These are phyloP conservation scores for Zelostemma sp. DNA, from an alignment of 1,140 invertebrate genomes.

Conservation along the genomic window DNA sequence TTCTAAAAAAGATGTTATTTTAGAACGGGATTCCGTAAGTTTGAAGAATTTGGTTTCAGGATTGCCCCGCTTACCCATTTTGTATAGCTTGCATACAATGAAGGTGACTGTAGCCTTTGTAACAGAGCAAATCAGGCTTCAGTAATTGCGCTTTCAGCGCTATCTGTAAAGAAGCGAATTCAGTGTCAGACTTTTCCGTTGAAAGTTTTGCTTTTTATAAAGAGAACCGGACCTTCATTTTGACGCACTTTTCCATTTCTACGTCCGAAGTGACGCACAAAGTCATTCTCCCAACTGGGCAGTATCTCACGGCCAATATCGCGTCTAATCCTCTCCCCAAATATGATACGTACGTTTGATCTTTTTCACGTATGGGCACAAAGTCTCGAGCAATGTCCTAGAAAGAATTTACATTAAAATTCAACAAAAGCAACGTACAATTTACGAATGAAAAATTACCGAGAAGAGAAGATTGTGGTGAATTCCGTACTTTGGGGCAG, in stretches of 20 bases:
- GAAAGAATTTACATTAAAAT: conserved; percentile 30
- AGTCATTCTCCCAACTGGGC: conserved; percentile 83
- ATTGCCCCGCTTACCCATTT: conserved; percentile 77
- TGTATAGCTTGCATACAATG: conserved; percentile 90
- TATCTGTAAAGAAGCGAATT: conserved; percentile 71
- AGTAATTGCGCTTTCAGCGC: conserved; percentile 89
- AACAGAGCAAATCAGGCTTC: conserved; percentile 90
- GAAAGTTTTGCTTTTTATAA: conserved; percentile 4
- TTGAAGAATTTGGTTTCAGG: too few species aligned
- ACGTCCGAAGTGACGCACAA: conserved; percentile 92
- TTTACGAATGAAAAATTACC: conserved; percentile 63
- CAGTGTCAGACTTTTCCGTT: neutral
- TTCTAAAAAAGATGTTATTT: conserved; percentile 31
- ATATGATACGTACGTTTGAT: conserved; percentile 76
- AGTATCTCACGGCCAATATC: conserved; percentile 81
- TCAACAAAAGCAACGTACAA: conserved; percentile 9
- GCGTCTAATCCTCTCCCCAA: conserved; percentile 75
- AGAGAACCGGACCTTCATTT: conserved; percentile 85
- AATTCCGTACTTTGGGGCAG: conserved; percentile 75
- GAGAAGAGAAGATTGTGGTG: conserved; percentile 79
- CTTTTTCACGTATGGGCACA: conserved; percentile 71
- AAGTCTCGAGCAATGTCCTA: conserved; percentile 81
- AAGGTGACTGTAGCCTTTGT: conserved; percentile 86
- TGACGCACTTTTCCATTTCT: conserved; percentile 92
- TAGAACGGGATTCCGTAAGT: too few species aligned